Evolutionary conservation across 1,140 invertebrate genomes (phyloP), one percentile per base, ranked within the genome.

Genomic region (Drosophila nebulosa): DNA sequence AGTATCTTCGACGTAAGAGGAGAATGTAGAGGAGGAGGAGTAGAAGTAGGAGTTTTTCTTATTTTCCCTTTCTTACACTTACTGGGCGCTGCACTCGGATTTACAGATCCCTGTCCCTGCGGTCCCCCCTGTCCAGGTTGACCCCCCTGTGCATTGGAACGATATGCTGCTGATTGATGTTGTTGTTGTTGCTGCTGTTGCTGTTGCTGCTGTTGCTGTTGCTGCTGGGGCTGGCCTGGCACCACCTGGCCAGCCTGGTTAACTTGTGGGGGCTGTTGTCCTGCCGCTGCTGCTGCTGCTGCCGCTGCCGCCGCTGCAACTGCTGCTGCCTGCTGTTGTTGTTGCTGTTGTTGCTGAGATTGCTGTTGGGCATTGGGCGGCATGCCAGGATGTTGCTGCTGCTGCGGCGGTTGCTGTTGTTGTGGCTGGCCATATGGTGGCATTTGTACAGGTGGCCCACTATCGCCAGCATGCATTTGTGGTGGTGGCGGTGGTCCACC

Each of bases 271-370:
- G 68, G 59, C 22, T 81, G 88, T 18, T 78, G 74, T 22, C 91
- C 27, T 85, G 92, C 21, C 88, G 92, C 27, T 91, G 91, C 18
- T 84, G 91, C 85, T 86, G 92, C 70, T 59, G 60, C 50, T 39
- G 76, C 39, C 51, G 71, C 71, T 30, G 71, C 71, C 32, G 70
- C 71, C 14, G 71, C 71, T n/a, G 91, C 79, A 91, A 92, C 60
- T 79, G 92, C 53, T 78, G 64, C 9, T 75, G 80, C 4, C 3
- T 75, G 78, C 5, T 79, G 77, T 1, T 79, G 77, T 12, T 78
- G 75, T 4, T 79, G 67, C 27, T 85, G 77, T 12, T 81, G 69
- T 6, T 79, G 92, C n/a, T 92, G 92, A 52, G 92, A 92, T 90
- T 92, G 93, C 74, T 89, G 93, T 77, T 89, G 79, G 14, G 79